phyloP scores from a whole-genome alignment of 2,797 vertebrate genomes.

The Arctocebus calabarensis region DNA sequence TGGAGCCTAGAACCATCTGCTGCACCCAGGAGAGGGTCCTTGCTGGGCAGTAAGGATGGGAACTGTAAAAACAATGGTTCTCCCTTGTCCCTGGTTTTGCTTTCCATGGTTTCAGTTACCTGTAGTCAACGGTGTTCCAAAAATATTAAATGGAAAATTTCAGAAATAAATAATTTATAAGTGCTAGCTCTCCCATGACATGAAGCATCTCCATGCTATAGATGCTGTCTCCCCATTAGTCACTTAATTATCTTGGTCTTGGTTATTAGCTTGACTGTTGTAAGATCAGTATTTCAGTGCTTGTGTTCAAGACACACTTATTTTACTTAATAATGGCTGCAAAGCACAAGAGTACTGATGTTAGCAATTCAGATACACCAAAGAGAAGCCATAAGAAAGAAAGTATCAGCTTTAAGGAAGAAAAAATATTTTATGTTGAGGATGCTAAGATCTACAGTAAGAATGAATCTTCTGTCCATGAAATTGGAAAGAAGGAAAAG shows the following conservation, averaged over 20 bases:
- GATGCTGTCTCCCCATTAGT: background rate
- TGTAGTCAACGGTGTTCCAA: background rate
- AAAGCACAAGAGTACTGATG: background rate
- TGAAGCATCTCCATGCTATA: background rate
- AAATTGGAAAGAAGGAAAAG: background rate
- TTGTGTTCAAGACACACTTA: background rate
- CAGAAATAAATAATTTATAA: background rate
- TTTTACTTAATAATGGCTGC: background rate
- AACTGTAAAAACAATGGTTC: background rate
- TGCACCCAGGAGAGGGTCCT: background rate
- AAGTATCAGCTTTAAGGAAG: background rate
- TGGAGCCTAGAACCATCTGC: background rate
- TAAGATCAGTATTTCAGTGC: background rate
- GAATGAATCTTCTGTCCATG: background rate
- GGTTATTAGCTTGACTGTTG: background rate
- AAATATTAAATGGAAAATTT: background rate
- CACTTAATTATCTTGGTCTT: background rate
- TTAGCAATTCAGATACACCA: background rate
- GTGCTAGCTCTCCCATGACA: background rate
- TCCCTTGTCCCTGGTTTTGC: background rate
- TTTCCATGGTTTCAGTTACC: background rate
- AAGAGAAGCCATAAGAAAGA: background rate
- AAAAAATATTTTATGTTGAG: background rate
- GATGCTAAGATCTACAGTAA: background rate
- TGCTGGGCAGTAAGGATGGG: background rate